Evolutionary conservation across 2,113 vertebrate species (phyloP).

Genomic region (Castor canadensis): DNA sequence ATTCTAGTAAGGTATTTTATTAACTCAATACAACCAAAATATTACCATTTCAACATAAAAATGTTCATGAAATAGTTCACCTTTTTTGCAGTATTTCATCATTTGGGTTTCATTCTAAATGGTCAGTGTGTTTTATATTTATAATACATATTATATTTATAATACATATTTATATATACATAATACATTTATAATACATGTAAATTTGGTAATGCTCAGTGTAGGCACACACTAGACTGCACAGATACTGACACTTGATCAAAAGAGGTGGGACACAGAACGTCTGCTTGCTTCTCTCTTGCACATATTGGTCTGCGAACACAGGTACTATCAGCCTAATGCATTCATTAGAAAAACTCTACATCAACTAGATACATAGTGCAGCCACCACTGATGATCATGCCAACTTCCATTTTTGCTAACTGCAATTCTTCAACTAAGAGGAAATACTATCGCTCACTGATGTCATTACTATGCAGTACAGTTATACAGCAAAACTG

Average conservation of each 20-base stretch:
- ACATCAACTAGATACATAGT: not conserved
- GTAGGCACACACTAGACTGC: not conserved
- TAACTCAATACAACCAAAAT: not conserved
- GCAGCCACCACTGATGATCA: not conserved
- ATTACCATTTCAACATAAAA: slow-evolving; percentile 13
- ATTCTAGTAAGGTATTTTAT: slow-evolving; percentile 19
- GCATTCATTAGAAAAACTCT: not conserved
- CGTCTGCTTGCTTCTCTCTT: not conserved
- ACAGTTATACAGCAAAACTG: not conserved
- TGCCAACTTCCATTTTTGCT: not conserved
- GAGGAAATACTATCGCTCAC: not conserved
- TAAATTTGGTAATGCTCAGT: not conserved
- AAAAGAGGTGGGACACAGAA: not conserved
- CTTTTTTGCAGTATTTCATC: not conserved
- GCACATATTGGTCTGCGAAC: not conserved
- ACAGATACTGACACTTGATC: not conserved
- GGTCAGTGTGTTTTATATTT: not conserved
- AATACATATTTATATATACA: not conserved
- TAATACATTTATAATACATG: not conserved
- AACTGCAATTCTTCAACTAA: slow-evolving; percentile 15
- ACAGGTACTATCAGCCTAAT: not conserved
- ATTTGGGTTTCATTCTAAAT: not conserved
- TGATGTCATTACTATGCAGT: not conserved
- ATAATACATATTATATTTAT: not conserved
- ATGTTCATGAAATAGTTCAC: not conserved